Conservation (phyloP, 2,113 vertebrate genomes). For the Aleadryas rufinucha region DNA sequence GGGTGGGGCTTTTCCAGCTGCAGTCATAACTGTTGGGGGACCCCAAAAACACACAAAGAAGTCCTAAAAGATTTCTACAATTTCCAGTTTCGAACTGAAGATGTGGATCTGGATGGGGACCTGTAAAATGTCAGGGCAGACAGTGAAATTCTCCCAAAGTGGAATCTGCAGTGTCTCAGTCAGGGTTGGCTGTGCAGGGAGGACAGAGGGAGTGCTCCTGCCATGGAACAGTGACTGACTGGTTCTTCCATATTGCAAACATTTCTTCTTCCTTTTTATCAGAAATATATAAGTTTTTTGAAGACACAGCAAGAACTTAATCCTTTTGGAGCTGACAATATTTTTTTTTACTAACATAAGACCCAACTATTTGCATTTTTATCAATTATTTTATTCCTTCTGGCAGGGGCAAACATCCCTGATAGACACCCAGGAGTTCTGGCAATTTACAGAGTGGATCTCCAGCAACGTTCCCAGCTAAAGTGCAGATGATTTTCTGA, state of each 20-base stretch:
- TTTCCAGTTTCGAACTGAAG: neutral
- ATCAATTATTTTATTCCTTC: neutral
- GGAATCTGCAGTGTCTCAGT: neutral
- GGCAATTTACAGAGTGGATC: neutral
- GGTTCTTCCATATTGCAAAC: neutral
- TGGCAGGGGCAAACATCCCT: neutral
- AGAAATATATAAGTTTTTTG: neutral
- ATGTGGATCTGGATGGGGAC: neutral
- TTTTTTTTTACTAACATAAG: neutral
- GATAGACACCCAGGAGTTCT: neutral
- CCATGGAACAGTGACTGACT: neutral
- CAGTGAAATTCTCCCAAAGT: neutral
- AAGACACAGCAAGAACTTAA: neutral
- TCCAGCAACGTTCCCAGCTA: neutral
- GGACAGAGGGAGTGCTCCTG: neutral
- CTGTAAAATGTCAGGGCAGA: neutral
- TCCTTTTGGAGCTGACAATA: neutral
- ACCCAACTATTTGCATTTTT: neutral
- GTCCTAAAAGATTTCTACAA: neutral
- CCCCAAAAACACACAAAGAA: neutral
- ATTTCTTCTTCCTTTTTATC: neutral
- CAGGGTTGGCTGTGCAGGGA: neutral
- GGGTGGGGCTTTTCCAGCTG: neutral
- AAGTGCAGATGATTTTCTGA: neutral
- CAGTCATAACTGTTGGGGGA: neutral